These are phyloP conservation scores for Odontocolon sp. DNA, from an alignment of 2,888 invertebrate species.

Conservation along the genomic window DNA sequence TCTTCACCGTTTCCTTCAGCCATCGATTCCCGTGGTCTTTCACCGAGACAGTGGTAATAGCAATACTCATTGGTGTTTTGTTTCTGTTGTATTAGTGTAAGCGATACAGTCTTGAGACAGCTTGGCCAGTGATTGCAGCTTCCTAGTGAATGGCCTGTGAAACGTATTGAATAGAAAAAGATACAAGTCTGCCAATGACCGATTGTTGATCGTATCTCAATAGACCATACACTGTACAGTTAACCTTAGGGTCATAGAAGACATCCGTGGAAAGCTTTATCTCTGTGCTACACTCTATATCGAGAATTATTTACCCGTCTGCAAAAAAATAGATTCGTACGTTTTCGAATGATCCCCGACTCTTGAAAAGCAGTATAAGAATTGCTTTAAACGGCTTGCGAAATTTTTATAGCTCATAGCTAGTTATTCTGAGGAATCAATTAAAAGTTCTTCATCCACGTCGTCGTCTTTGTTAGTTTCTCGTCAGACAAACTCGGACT, in stretches of 20 bases:
- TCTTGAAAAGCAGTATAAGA: not conserved
- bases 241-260: too few species aligned
- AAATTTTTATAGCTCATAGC: not conserved
- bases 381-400: not conserved
- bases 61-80: slow-evolving; percentile 44
- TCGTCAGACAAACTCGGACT: not conserved
- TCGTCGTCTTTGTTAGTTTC: not conserved
- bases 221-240: too few species aligned
- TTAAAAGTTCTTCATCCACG: not conserved
- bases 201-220: too few species aligned
- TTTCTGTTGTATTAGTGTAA: not conserved
- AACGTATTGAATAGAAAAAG: too few species aligned
- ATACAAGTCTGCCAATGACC: too few species aligned
- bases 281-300: slow-evolving; percentile 1
- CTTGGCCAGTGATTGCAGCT: too few species aligned
- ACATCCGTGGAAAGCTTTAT: slow-evolving; percentile 6
- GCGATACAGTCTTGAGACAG: slow-evolving; percentile 4
- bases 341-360: not conserved
- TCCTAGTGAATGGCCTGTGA: too few species aligned
- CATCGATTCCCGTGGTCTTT: slow-evolving; percentile 52
- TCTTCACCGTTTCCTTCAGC: slow-evolving; percentile 39
- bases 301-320: slow-evolving; percentile 5
- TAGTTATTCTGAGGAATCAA: not conserved
- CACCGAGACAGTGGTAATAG: slow-evolving; percentile 34
- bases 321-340: not conserved